Percentiles rank a stretch among this genome's conserved stretches.
Evolutionary conservation across 1,140 invertebrate species (phyloP).

Genomic region (Aphelenchoides avenae): DNA sequence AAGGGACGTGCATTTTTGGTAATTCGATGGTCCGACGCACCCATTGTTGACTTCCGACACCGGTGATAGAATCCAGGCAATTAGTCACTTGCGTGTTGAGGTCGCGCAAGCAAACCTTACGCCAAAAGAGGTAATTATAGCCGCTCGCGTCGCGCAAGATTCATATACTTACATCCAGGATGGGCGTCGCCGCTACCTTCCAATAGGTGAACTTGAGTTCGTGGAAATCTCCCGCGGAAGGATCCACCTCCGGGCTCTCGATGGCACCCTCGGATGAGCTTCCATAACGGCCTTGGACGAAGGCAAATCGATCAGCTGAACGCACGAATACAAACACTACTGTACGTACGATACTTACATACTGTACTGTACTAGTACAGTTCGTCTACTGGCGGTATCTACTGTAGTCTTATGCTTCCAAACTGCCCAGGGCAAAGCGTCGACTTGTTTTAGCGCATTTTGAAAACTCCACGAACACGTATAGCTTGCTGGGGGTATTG

Average conservation of each 20-base stretch:
- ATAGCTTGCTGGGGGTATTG: too few relatives aligned
- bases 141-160: too few relatives aligned
- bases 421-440: too few relatives aligned
- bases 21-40: conserved; percentile 12
- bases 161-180: conserved; percentile 24
- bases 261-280: conserved; percentile 14
- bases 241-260: conserved; percentile 9
- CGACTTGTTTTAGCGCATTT: too few relatives aligned
- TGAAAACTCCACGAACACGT: conserved; percentile 13
- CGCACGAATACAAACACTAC: too few relatives aligned
- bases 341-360: too few relatives aligned
- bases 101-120: too few relatives aligned
- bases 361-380: too few relatives aligned
- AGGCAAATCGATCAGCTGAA: conserved; percentile 29
- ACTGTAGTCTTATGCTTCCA: too few relatives aligned
- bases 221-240: conserved; percentile 15
- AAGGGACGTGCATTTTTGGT: conserved; percentile 15
- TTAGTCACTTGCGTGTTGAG: too few relatives aligned
- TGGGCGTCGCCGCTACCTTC: conserved; percentile 16
- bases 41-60: conserved; percentile 20
- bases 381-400: too few relatives aligned
- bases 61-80: conserved; percentile 26
- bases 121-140: too few relatives aligned
- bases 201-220: conserved; percentile 27
- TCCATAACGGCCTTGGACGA: conserved; percentile 18